Conservation (phyloP, 2,113 vertebrate species). For the Dolichallabes microphthalmus region DNA sequence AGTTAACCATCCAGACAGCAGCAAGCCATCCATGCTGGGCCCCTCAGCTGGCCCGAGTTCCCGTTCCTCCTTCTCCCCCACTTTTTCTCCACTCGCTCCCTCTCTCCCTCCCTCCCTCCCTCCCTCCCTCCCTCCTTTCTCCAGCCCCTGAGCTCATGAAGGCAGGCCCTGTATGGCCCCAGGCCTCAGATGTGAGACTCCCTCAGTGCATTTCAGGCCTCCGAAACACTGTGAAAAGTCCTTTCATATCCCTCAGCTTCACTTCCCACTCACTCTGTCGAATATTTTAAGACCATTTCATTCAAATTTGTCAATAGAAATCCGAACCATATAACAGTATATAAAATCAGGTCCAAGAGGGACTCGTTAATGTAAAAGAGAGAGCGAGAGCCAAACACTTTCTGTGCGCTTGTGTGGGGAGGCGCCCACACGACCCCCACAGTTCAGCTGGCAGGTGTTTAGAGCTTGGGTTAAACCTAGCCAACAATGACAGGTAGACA, state of each 20-base stretch:
- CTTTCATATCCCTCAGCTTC: constrained; percentile 50
- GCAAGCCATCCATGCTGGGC: constrained; percentile 50
- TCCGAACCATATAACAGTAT: constrained; percentile 56
- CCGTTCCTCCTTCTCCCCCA: constrained; percentile 31
- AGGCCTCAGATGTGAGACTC: constrained; percentile 55
- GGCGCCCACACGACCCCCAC: constrained; percentile 39
- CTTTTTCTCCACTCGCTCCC: constrained; percentile 9
- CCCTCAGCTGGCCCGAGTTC: constrained; percentile 52
- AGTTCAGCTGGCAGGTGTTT: constrained; percentile 50
- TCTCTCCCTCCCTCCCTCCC: too few species aligned
- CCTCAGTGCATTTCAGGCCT: constrained; percentile 48
- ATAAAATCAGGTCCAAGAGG: constrained; percentile 52
- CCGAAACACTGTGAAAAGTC: constrained; percentile 51
- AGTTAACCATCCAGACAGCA: constrained; percentile 55
- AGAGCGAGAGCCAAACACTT: constrained; percentile 32
- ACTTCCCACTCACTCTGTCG: constrained; percentile 37
- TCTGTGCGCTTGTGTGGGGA: constrained; percentile 40
- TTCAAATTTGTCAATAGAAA: constrained; percentile 57
- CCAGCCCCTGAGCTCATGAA: constrained; percentile 48
- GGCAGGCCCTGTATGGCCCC: constrained; percentile 54
- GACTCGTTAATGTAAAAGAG: constrained; percentile 52
- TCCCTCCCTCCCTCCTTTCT: constrained; percentile 26
- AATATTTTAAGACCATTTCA: constrained; percentile 53
- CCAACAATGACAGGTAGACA: constrained; percentile 48
- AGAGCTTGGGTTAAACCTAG: constrained; percentile 42